Conservation (phyloP, 2,888 invertebrate genomes). For the Eupeodes luniger region DNA sequence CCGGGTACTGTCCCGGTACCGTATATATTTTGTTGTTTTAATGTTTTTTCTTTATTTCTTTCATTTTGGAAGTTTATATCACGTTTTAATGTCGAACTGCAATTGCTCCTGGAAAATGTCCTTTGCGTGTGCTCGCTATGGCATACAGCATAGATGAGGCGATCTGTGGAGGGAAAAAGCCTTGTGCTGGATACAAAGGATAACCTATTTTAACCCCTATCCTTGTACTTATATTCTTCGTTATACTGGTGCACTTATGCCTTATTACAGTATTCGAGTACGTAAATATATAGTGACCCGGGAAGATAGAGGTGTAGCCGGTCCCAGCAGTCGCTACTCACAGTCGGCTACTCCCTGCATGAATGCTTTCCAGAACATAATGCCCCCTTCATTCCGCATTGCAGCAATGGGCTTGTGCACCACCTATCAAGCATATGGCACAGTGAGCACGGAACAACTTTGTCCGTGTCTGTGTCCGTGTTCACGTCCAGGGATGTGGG, state of each 20-base stretch:
- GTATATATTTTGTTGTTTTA: slow-evolving; percentile 13
- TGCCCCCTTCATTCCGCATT: slow-evolving; percentile 57
- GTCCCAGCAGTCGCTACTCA: slow-evolving; percentile 13
- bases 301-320: slow-evolving; percentile 33
- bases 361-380: slow-evolving; percentile 2
- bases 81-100: slow-evolving; percentile 30
- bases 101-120: slow-evolving; percentile 16
- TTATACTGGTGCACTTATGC: slow-evolving; percentile 47
- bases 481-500: slow-evolving; percentile 35
- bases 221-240: slow-evolving; percentile 1
- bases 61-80: slow-evolving; percentile 30
- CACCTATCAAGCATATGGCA: slow-evolving; percentile 51
- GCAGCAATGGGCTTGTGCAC: slow-evolving; percentile 54
- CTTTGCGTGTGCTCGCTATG: not conserved
- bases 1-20: slow-evolving; percentile 5
- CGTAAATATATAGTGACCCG: slow-evolving; percentile 62
- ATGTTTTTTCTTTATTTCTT: not conserved
- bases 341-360: slow-evolving; percentile 6
- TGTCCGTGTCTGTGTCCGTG: slow-evolving; percentile 16
- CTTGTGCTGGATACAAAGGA: slow-evolving; percentile 33
- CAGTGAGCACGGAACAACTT: slow-evolving; percentile 24
- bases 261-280: slow-evolving; percentile 69
- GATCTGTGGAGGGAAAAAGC: slow-evolving; percentile 5
- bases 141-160: too few species aligned
- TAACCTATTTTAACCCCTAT: slow-evolving; percentile 31